These are phyloP conservation scores for Helostoma temminkii DNA, from an alignment of 2,797 vertebrate genomes.

Conservation along the genomic window DNA sequence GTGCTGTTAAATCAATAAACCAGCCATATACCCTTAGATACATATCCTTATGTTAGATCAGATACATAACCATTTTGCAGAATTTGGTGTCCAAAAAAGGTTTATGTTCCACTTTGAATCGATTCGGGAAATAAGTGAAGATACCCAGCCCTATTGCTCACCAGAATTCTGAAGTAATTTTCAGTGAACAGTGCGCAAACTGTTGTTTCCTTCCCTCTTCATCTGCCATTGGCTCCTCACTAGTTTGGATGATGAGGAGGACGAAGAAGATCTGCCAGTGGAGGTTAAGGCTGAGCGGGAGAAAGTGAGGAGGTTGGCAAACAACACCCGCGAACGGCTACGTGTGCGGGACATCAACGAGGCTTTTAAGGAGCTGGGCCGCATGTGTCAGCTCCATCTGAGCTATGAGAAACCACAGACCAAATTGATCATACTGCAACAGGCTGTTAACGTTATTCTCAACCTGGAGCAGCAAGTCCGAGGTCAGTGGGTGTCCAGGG, in stretches of 20 bases:
- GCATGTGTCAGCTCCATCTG: constrained; percentile 98
- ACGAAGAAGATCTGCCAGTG: constrained; percentile 94
- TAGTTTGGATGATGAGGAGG: constrained; percentile 78
- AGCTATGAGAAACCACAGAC: constrained; percentile 99
- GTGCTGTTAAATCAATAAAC: too few relatives aligned
- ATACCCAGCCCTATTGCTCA: constrained; percentile 12
- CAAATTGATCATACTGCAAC: constrained; percentile 99
- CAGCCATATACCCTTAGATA: too few relatives aligned
- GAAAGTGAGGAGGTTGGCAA: constrained; percentile 97
- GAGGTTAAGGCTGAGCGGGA: constrained; percentile 99
- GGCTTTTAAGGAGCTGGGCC: constrained; percentile 99
- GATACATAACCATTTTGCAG: too few relatives aligned
- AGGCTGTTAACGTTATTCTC: constrained; percentile 98
- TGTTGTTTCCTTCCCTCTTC: constrained; percentile 74
- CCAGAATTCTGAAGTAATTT: constrained; percentile 13
- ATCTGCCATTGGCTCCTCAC: constrained; percentile 62
- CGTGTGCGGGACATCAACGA: constrained; percentile 99
- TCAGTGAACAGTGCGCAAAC: constrained; percentile 65
- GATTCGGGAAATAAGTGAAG: too few relatives aligned
- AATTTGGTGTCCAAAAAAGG: too few relatives aligned
- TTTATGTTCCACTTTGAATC: too few relatives aligned
- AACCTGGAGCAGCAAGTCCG: constrained; percentile 99
- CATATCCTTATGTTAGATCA: too few relatives aligned
- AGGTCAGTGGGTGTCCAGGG: constrained; percentile 93
- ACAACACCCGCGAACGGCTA: constrained; percentile 96